Evolutionary conservation across 2,888 invertebrate genomes (phyloP), one percentile per base, ranked within the genome.

Genomic region (Blomia tropicalis): DNA sequence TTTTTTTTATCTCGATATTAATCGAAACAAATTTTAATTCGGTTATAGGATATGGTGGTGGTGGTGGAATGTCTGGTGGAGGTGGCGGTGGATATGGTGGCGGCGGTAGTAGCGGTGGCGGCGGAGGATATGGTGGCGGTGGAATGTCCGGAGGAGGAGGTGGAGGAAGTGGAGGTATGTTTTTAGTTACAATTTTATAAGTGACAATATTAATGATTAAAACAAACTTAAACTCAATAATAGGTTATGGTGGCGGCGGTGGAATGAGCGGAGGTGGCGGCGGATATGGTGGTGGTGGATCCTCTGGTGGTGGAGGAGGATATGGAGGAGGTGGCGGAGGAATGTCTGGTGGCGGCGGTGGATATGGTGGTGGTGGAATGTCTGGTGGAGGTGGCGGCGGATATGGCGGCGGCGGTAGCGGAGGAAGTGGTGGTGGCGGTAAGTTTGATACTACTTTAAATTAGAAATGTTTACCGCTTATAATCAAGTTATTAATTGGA

Each of bases 121-220:
- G 51, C 7, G 7, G 14, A 7, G 51, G 51, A 11, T 7, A n/a
- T 19, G 51, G 51, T 11, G 51, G 51, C 51, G 51, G 51, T 19
- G 51, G 51, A 11, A n/a, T 7, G 14, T 58, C 56, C 19, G 53
- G 51, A 5, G 59, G 59, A 11, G 59, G 59, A 7, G 44, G 59
- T 30, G 5, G 19, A 29, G 29, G 44, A 7, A 23, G 47, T n/a
- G 60, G 60, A 23, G 54, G 41, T 1, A 23, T n/a, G n/a, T n/a
- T n/a, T n/a, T n/a, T n/a, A n/a, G n/a, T n/a, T n/a, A n/a, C n/a
- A n/a, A 41, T n/a, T n/a, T n/a, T n/a, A n/a, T n/a, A n/a, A n/a
- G n/a, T n/a, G n/a, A n/a, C n/a, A n/a, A n/a, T n/a, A n/a, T n/a
- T n/a, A n/a, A 41, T 41, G 41, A n/a, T n/a, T n/a, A n/a, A n/a